These are phyloP conservation scores for Paracyclopina nana DNA, from an alignment of 1,140 invertebrate species.

Conservation along the genomic window DNA sequence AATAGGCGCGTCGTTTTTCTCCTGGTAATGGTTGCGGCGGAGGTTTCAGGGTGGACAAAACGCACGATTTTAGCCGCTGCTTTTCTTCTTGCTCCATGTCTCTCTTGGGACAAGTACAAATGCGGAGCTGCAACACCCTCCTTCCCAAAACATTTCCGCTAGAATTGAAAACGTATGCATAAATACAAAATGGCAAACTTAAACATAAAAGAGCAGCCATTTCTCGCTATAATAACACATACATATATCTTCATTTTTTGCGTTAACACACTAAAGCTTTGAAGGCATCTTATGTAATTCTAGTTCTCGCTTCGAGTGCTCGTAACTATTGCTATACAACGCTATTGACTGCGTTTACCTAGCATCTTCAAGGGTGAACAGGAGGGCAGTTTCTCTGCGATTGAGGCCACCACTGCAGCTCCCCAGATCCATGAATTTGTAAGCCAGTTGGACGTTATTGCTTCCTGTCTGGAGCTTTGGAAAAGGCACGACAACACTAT, in stretches of 20 bases:
- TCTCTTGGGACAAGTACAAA: conserved; percentile 2
- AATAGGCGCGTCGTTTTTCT: not conserved
- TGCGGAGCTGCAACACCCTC: not conserved
- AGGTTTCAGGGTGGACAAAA: too few relatives aligned
- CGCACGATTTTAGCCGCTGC: not conserved
- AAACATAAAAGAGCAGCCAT: not conserved
- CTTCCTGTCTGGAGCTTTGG: not conserved
- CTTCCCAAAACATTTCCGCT: not conserved
- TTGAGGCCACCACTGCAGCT: not conserved
- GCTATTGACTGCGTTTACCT: too few relatives aligned
- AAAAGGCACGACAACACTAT: not conserved
- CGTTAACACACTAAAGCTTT: not conserved
- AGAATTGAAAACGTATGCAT: not conserved
- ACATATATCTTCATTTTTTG: too few relatives aligned
- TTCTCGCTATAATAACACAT: too few relatives aligned
- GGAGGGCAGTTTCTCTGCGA: not conserved
- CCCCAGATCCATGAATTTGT: not conserved
- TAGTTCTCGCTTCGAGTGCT: too few relatives aligned
- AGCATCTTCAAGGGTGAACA: not conserved
- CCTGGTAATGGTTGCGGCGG: not conserved
- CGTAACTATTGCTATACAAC: too few relatives aligned
- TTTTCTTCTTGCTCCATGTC: conserved; percentile 5
- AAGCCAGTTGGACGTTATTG: not conserved
- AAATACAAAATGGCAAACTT: not conserved
- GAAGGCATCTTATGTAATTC: not conserved